These are phyloP conservation scores for Philopotamus ludificatus DNA, from an alignment of 1,140 invertebrate genomes.

Conservation along the genomic window DNA sequence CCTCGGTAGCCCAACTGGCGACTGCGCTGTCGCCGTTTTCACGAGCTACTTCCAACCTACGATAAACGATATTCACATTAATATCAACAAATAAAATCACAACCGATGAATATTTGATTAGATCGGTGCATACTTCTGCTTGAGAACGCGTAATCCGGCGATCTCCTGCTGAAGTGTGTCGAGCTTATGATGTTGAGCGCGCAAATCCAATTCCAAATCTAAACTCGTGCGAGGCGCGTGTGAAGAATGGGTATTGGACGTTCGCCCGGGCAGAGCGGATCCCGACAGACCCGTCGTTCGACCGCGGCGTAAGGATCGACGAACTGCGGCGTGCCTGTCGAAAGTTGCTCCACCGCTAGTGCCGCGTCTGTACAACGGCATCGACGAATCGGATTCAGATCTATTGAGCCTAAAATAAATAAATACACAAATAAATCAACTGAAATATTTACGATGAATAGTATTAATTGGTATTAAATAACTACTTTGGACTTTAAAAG, in stretches of 20 bases:
- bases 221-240: slow-evolving; percentile 79
- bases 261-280: slow-evolving; percentile 40
- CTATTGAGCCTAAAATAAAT: slow-evolving; percentile 74
- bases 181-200: slow-evolving; percentile 82
- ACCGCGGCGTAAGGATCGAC: slow-evolving; percentile 80
- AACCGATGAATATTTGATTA: slow-evolving; percentile 18
- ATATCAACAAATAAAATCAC: slow-evolving; percentile 10
- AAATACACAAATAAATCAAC: slow-evolving; percentile 19
- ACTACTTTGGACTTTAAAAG: too few relatives aligned
- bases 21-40: slow-evolving; percentile 75
- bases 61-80: slow-evolving; percentile 1
- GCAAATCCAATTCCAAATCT: slow-evolving; percentile 88
- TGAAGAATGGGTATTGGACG: slow-evolving; percentile 47
- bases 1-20: slow-evolving; percentile 81
- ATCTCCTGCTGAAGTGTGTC: slow-evolving; percentile 83
- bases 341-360: slow-evolving; percentile 64
- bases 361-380: slow-evolving; percentile 82
- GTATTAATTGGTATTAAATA: too few relatives aligned
- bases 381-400: slow-evolving; percentile 94
- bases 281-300: slow-evolving; percentile 46
- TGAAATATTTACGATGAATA: background rate
- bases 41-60: slow-evolving; percentile 68
- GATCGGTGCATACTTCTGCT: slow-evolving; percentile 70
- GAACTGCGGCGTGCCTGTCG: slow-evolving; percentile 84
- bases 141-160: slow-evolving; percentile 74